These are phyloP conservation scores for Anableps anableps DNA, from an alignment of 2,797 vertebrate species.

Conservation along the genomic window DNA sequence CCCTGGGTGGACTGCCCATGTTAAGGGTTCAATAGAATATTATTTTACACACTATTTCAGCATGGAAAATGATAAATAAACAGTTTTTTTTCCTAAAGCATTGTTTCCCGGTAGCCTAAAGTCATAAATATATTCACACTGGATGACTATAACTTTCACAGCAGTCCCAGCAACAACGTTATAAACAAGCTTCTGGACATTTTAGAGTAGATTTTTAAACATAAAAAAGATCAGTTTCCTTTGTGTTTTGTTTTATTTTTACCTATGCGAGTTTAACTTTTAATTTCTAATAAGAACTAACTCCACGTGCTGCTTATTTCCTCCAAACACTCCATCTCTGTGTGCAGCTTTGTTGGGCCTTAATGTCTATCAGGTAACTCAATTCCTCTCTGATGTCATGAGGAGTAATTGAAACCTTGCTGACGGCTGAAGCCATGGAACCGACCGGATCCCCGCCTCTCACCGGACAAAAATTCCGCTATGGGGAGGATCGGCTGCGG, in stretches of 20 bases:
- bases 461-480: conserved; percentile 70
- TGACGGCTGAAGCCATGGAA: conserved; percentile 39
- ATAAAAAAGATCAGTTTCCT: not conserved
- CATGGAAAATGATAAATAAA: not conserved
- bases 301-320: not conserved
- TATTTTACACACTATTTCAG: not conserved
- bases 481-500: conserved; percentile 57
- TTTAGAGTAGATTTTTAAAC: not conserved
- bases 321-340: not conserved
- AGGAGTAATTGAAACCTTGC: conserved; percentile 58
- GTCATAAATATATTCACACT: not conserved
- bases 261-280: not conserved
- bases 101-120: not conserved
- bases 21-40: not conserved
- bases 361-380: conserved; percentile 68
- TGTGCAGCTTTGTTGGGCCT: not conserved
- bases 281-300: not conserved
- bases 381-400: conserved; percentile 80
- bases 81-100: not conserved
- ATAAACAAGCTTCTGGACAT: not conserved
- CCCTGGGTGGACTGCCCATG: not conserved
- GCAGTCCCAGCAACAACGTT: not conserved
- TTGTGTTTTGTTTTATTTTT: not conserved
- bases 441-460: conserved; percentile 79
- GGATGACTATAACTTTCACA: no score